Evolutionary conservation across 2,888 invertebrate genomes (phyloP).

Genomic region (Phengaris arion): DNA sequence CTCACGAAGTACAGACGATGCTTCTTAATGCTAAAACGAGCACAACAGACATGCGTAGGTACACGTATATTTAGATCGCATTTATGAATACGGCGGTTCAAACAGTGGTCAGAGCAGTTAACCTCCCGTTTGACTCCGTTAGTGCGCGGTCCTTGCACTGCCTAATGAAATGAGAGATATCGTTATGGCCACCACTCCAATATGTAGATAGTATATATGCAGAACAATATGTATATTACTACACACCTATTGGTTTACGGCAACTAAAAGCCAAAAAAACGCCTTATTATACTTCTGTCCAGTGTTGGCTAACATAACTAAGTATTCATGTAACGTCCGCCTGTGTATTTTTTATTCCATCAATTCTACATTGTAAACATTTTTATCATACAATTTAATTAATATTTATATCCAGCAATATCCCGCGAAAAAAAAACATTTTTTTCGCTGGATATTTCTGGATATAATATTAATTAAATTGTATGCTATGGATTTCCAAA

Average conservation of each 20-base stretch:
- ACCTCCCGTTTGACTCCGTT: slow-evolving; percentile 31
- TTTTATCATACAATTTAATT: too few relatives aligned
- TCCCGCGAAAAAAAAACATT: too few relatives aligned
- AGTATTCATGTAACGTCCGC: too few relatives aligned
- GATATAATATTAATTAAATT: too few relatives aligned
- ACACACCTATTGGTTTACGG: not conserved
- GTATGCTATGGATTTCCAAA: too few relatives aligned
- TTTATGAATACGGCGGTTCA: slow-evolving; percentile 23
- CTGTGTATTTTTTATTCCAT: too few relatives aligned
- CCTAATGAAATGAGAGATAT: slow-evolving; percentile 20
- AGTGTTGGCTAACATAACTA: too few relatives aligned
- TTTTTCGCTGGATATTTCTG: too few relatives aligned
- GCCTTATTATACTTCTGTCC: not conserved
- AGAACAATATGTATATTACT: not conserved
- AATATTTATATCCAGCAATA: too few relatives aligned
- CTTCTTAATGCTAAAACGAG: not conserved
- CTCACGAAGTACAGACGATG: not conserved
- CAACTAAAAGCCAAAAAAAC: not conserved
- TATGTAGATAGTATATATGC: too few relatives aligned
- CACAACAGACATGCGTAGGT: not conserved
- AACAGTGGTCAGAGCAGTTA: slow-evolving; percentile 18
- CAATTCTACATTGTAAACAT: too few relatives aligned
- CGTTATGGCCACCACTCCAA: slow-evolving; percentile 5
- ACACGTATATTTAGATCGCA: not conserved
- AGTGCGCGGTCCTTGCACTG: not conserved